Conservation (phyloP, 1,140 invertebrate species). For the Sweltsa coloradensis region DNA sequence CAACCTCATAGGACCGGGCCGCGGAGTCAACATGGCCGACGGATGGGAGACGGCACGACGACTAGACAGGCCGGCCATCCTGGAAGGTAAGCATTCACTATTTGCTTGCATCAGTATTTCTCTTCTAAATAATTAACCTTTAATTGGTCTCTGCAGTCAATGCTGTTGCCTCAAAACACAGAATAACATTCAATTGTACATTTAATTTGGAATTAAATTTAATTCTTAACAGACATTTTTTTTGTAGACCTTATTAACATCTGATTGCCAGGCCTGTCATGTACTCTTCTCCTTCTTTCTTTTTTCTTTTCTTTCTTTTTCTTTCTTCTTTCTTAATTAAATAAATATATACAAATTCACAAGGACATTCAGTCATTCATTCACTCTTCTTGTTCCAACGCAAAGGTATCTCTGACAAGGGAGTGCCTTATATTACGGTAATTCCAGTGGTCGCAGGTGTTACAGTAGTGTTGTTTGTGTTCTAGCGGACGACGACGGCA, state of each 20-base stretch:
- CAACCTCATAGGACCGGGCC: constrained; percentile 42
- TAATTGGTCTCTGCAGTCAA: no score
- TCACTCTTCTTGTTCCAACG: no score
- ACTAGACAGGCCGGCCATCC: constrained; percentile 44
- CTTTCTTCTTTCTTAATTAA: no score
- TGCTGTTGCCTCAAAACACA: no score
- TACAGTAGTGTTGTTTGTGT: not conserved
- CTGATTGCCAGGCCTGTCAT: no score
- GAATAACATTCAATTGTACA: not conserved
- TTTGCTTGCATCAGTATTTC: not conserved
- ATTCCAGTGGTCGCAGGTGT: no score
- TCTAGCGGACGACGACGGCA: constrained; percentile 36
- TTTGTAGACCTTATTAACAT: not conserved
- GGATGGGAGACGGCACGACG: constrained; percentile 55
- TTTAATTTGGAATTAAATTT: not conserved
- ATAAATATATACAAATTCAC: not conserved
- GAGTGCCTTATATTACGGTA: no score
- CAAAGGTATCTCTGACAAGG: no score
- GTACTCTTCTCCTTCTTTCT: not conserved
- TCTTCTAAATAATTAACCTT: not conserved
- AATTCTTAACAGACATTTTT: not conserved
- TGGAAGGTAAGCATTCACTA: constrained; percentile 25
- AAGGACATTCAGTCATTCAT: not conserved
- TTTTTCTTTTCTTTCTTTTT: not conserved
- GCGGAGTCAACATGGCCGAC: constrained; percentile 42